phyloP scores from a whole-genome alignment of 1,140 invertebrate genomes.

The Cydia fagiglandana region DNA sequence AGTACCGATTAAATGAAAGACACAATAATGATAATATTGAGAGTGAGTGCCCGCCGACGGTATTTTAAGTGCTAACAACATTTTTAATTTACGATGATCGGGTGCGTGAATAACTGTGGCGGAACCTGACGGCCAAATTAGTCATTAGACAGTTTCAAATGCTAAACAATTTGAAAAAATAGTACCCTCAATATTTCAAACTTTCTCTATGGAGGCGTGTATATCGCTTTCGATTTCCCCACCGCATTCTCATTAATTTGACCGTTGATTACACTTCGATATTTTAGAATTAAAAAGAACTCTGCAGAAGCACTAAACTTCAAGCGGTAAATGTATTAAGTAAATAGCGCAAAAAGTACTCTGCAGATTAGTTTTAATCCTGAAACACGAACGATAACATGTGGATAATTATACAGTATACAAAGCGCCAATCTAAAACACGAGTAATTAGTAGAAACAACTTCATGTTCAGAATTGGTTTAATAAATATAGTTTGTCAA shows the following conservation, averaged over 20 bases:
- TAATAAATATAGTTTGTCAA: too few species aligned
- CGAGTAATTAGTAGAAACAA: too few species aligned
- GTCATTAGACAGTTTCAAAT: neutral
- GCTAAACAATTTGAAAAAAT: neutral
- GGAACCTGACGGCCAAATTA: neutral
- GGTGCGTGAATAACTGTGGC: neutral
- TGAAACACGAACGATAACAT: too few species aligned
- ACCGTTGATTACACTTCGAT: too few species aligned
- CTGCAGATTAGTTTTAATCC: too few species aligned
- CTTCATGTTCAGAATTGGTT: too few species aligned
- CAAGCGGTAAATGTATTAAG: too few species aligned
- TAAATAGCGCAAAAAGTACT: too few species aligned
- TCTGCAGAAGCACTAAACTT: too few species aligned
- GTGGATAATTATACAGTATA: too few species aligned
- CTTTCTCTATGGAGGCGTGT: neutral
- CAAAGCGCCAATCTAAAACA: too few species aligned
- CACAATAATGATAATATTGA: conserved; percentile 37
- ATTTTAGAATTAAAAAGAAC: too few species aligned
- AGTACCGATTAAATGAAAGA: conserved; percentile 33
- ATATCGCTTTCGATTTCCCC: neutral
- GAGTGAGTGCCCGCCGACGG: neutral
- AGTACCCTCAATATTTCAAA: neutral
- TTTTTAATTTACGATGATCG: neutral
- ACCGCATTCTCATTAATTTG: neutral
- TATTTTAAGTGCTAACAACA: neutral